phyloP scores from a whole-genome alignment of 2,797 vertebrate species.

The Rhynchotus rufescens region DNA sequence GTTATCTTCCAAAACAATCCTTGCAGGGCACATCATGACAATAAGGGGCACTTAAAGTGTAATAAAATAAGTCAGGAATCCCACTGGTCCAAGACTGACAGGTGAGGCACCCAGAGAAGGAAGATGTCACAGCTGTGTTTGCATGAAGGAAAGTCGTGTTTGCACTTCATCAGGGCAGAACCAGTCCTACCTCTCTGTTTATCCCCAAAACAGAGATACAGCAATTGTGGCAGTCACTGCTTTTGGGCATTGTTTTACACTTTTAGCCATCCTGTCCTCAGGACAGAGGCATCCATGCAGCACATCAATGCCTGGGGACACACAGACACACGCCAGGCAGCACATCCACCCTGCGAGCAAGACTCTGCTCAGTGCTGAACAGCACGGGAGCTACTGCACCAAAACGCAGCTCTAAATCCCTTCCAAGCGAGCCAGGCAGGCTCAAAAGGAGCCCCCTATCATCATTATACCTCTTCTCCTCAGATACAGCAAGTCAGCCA shows the following conservation, averaged over 20 bases:
- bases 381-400: background rate
- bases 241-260: background rate
- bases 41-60: background rate
- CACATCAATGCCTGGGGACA: too few relatives aligned
- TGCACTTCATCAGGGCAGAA: background rate
- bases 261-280: too few relatives aligned
- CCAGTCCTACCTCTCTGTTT: background rate
- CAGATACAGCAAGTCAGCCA: constrained; percentile 41
- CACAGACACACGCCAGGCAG: too few relatives aligned
- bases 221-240: background rate
- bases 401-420: too few relatives aligned
- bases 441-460: background rate
- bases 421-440: too few relatives aligned
- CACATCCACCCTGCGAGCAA: too few relatives aligned
- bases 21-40: background rate
- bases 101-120: background rate
- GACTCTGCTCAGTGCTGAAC: background rate
- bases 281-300: too few relatives aligned
- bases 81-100: background rate
- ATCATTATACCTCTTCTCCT: background rate
- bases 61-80: background rate
- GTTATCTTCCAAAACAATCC: background rate
- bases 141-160: background rate
- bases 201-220: background rate
- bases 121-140: background rate